phyloP scores from a whole-genome alignment of 2,797 vertebrate genomes.

The Karalla daura region DNA sequence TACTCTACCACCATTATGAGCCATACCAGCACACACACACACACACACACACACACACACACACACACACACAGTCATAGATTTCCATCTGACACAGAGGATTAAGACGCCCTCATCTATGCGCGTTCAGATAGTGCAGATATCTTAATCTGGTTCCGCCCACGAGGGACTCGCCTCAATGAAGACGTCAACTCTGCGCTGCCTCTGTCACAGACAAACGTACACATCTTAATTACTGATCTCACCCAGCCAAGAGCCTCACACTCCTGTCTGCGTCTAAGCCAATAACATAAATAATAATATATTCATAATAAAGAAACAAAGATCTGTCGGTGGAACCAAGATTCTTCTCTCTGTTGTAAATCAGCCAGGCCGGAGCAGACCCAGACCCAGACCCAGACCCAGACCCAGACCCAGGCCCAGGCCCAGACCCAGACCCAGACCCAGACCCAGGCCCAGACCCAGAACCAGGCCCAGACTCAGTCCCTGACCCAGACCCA shows the following conservation, averaged over 20 bases:
- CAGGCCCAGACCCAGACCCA: no score
- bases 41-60: background rate
- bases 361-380: conserved; percentile 7
- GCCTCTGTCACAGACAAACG: conserved; percentile 41
- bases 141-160: conserved; percentile 42
- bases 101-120: conserved; percentile 48
- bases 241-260: conserved; percentile 20
- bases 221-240: conserved; percentile 50
- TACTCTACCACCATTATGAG: no score
- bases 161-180: conserved; percentile 43
- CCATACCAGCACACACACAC: background rate
- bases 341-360: conserved; percentile 7
- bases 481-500: no score
- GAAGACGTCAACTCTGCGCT: conserved; percentile 32
- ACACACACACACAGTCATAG: background rate
- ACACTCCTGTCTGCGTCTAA: conserved; percentile 32
- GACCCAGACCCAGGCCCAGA: no score
- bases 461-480: no score
- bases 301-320: no score
- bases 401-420: no score
- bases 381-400: no score
- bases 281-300: no score
- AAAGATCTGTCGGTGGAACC: conserved; percentile 21
- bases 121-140: conserved; percentile 25
- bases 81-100: conserved; percentile 40